Conservation (phyloP, 2,113 vertebrate species). For the Accipiter cooperii region DNA sequence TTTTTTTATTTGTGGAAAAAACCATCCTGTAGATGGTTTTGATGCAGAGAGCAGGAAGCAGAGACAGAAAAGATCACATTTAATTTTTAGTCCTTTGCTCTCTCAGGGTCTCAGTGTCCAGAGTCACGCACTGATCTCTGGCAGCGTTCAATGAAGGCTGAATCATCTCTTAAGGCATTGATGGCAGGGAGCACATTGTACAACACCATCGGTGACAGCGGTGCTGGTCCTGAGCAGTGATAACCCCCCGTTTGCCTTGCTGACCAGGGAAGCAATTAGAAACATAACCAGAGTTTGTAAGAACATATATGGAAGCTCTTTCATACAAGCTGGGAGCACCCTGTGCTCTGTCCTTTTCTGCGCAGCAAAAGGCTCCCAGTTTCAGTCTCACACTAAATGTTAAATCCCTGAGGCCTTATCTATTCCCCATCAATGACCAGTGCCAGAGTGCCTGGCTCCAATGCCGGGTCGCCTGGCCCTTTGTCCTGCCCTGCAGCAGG, state of each 20-base stretch:
- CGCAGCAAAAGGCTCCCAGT: background rate
- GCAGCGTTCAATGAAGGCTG: background rate
- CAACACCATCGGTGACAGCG: rapidly evolving
- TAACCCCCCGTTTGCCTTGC: background rate
- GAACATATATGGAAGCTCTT: background rate
- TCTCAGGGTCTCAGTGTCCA: background rate
- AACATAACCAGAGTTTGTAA: background rate
- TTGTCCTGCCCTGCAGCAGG: background rate
- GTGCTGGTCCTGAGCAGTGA: background rate
- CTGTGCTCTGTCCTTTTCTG: background rate
- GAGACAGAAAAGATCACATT: no score
- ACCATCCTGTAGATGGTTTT: background rate
- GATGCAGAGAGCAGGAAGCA: background rate
- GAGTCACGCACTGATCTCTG: background rate
- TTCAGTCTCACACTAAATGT: background rate
- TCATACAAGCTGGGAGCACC: background rate
- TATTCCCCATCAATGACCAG: rapidly evolving
- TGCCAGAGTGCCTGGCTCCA: no score
- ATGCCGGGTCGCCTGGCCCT: background rate
- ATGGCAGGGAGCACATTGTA: background rate
- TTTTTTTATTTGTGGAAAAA: background rate
- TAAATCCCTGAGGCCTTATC: no score
- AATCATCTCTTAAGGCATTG: background rate
- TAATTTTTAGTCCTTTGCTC: background rate
- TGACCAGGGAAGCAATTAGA: background rate